Base-by-base conservation (phyloP, 1,140 invertebrate species). In the Sinella curviseta region DNA sequence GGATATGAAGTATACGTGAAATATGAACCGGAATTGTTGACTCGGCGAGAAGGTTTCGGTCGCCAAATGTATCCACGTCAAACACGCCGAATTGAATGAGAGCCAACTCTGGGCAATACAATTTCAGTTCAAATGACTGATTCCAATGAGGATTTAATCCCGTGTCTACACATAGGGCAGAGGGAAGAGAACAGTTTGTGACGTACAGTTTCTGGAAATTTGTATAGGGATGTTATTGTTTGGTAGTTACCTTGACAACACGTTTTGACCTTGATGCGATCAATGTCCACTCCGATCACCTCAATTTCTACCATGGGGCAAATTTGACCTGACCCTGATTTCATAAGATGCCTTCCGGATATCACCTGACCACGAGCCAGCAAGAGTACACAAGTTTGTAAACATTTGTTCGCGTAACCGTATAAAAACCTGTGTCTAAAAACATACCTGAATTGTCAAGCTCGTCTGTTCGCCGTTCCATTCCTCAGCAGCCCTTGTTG, bases 231-330 rank as follows among this genome's bases (percentile, higher is more conserved):
- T n/a, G n/a, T n/a, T n/a, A n/a, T n/a, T n/a, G n/a, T n/a, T n/a
- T n/a, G n/a, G n/a, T n/a, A n/a, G n/a, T n/a, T n/a, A n/a, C n/a
- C n/a, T n/a, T n/a, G n/a, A n/a, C n/a, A n/a, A n/a, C n/a, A 24
- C 12, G 55, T 60, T 60, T 48, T 79, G 35, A 34, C 48, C 67
- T 31, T 88, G 57, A 91, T 92, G 65, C 88, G 90, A 86, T 99
- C 97, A 86, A 92, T 95, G 14, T 95, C 92, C 24, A 95, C 92
- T 0, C 97, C 97, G 57, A 94, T 86, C 35, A 99, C 88, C 89
- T 99, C 97, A 17, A 99, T 91, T 85, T 98, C 96, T 2, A 99
- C 94, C 86, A 95, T 96, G 0, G 97, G 97, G 87, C 94, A 97
- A 16, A 94, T 93, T 2, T 93, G 94, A 0, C 95, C 94, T 79